Percentiles rank a stretch among this genome's conserved stretches.
These are phyloP conservation scores for Acanthurus lineatus DNA, from an alignment of 2,797 vertebrate genomes.

Conservation along the genomic window DNA sequence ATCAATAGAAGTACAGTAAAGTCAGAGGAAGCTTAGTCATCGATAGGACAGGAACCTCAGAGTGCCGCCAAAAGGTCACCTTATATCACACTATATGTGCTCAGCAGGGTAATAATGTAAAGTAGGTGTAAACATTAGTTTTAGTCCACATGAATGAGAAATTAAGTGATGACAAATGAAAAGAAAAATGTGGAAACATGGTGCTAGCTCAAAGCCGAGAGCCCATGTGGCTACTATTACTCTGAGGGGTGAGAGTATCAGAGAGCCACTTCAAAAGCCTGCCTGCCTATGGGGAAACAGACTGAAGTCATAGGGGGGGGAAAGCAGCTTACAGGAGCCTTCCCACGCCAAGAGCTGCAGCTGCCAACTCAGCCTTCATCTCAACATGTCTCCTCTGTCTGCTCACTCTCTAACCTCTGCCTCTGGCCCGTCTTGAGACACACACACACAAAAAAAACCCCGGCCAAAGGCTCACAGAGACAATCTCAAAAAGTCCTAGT, in stretches of 20 bases:
- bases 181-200: slow-evolving; percentile 14
- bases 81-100: not conserved
- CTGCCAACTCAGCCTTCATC: slow-evolving; percentile 64
- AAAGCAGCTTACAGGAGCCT: slow-evolving; percentile 54
- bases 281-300: slow-evolving; percentile 54
- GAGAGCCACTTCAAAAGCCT: slow-evolving; percentile 77
- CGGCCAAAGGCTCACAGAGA: slow-evolving; percentile 45
- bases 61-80: slow-evolving; percentile 34
- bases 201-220: slow-evolving; percentile 50
- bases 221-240: slow-evolving; percentile 79
- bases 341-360: slow-evolving; percentile 67
- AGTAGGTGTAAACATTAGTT: slow-evolving; percentile 5
- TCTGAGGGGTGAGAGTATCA: slow-evolving; percentile 65
- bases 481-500: slow-evolving; percentile 35
- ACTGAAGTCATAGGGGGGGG: slow-evolving; percentile 50
- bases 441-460: slow-evolving; percentile 12
- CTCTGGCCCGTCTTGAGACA: slow-evolving; percentile 18
- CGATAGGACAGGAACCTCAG: slow-evolving; percentile 53
- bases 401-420: slow-evolving; percentile 38
- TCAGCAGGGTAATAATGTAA: not conserved
- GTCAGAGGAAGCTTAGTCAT: slow-evolving; percentile 72
- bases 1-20: slow-evolving; percentile 40
- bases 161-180: not conserved
- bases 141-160: not conserved
- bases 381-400: slow-evolving; percentile 49